Evolutionary conservation across 2,888 invertebrate genomes (phyloP), one percentile per base, ranked within the genome.

Genomic region (Blastobasis adustella): DNA sequence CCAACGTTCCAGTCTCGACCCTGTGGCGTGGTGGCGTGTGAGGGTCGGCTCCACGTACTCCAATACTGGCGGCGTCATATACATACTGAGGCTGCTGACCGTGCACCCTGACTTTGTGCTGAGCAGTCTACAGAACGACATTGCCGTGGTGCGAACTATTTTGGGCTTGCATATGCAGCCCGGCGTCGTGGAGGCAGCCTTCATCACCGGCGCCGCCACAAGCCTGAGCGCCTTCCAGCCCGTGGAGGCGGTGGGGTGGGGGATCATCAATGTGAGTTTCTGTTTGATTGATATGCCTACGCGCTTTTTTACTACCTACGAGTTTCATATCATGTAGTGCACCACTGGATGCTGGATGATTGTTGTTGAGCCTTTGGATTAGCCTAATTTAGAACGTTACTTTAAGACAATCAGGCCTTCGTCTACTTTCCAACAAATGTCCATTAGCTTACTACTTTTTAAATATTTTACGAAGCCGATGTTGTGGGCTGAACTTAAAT

Each of bases 201-300:
- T 54, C 40, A 58, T 86, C 1, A 71, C 71, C 4, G 84, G 82
- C 0, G 54, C 63, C 0, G 69, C 67, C 0, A 77, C 74, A 47
- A 50, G 57, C 0, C 63, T 82, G 23, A 48, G 50, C 1, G 61
- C 54, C 5, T 70, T 71, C 41, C 70, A 76, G 50, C 46, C 41
- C 0, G 71, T 85, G 0, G 59, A 53, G 52, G 85, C 77, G 46
- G 76, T 82, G 43, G 86, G 85, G 51, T 86, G 82, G 82, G 85
- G 84, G 4, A 70, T 67, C 5, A 63, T 64, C 1, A 65, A 70
- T 48, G 83, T 82, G 61, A 74, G 70, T 23, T 23, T 23, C 23
- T 23, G 23, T 23, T 23, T 23, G 23, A 23, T 23, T 23, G 23
- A 23, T 23, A 23, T 23, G 23, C 23, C 3, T 23, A 23, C 23